Conservation (phyloP, 2,888 invertebrate genomes). For the Zygaena filipendulae region DNA sequence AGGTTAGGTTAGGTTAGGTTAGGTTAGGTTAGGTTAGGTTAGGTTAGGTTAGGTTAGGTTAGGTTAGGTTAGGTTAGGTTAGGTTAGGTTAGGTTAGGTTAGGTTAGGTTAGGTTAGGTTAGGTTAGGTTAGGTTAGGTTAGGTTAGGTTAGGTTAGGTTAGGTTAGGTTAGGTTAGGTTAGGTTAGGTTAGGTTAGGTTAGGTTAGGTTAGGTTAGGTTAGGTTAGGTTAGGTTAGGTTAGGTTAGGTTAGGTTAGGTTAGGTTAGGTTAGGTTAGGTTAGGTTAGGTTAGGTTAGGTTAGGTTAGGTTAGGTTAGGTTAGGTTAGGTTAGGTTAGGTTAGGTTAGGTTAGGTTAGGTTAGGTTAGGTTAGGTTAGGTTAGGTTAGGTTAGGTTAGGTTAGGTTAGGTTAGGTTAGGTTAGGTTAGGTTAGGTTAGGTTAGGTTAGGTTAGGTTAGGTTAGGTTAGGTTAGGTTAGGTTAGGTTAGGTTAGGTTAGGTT, state of each 20-base stretch:
- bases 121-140: too few relatives aligned
- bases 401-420: slow-evolving; percentile 13
- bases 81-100: too few relatives aligned
- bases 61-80: too few relatives aligned
- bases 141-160: too few relatives aligned
- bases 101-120: too few relatives aligned
- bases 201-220: not conserved
- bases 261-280: slow-evolving; percentile 1
- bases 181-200: not conserved
- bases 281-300: slow-evolving; percentile 1
- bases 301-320: slow-evolving; percentile 2
- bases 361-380: slow-evolving; percentile 12
- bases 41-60: not conserved
- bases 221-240: not conserved
- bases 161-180: too few relatives aligned
- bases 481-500: slow-evolving; percentile 17
- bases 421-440: slow-evolving; percentile 16
- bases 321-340: slow-evolving; percentile 11
- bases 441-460: slow-evolving; percentile 16
- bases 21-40: too few relatives aligned
- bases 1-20: too few relatives aligned
- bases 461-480: slow-evolving; percentile 15
- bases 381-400: slow-evolving; percentile 11
- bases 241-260: not conserved
- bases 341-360: slow-evolving; percentile 9